Evolutionary conservation across 2,797 vertebrate species (phyloP), one percentile per base, ranked within the genome.

Genomic region (Scleropages formosus): DNA sequence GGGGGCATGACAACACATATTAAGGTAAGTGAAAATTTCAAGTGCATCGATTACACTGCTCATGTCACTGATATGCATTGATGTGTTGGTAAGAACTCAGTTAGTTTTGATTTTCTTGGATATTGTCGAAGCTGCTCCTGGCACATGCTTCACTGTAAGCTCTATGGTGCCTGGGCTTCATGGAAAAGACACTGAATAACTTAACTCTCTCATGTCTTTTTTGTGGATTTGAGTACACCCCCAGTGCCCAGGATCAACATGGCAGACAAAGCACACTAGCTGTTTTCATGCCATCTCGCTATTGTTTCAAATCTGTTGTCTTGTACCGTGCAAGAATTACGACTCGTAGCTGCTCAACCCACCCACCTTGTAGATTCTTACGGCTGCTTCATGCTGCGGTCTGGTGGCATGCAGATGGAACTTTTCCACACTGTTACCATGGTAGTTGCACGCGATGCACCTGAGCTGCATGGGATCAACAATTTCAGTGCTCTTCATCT

Each of bases 341-440:
- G 31, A 12, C 12, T n/a, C 53, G 53, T 3, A 11, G 3, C 3
- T 12, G 53, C 82, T 82, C 80, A 75, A 66, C 49, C 67, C 65
- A 81, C 95, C 96, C 95, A 99, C 98, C 97, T 98, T 98, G 89
- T 99, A 99, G 75, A 99, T 94, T 85, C 94, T 96, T 88, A 98
- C 87, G 83, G 94, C 94, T 13, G 91, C 93, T 88, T 99, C 97
- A 0, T 99, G 98, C 90, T 96, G 94, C 90, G 97, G 96, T 92
- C 97, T 97, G 92, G 95, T 95, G 78, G 94, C 93, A 31, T 99
- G 98, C 85, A 98, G 92, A 81, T 96, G 95, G 92, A 99, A 94
- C 92, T 99, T 99, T 94, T 99, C 98, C 94, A 99, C 95, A 78
- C 97, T 99, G 94, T 98, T 98, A 92, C 95, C 98, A 88, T 98